phyloP scores from a whole-genome alignment of 2,113 vertebrate species.

The Spea bombifrons region DNA sequence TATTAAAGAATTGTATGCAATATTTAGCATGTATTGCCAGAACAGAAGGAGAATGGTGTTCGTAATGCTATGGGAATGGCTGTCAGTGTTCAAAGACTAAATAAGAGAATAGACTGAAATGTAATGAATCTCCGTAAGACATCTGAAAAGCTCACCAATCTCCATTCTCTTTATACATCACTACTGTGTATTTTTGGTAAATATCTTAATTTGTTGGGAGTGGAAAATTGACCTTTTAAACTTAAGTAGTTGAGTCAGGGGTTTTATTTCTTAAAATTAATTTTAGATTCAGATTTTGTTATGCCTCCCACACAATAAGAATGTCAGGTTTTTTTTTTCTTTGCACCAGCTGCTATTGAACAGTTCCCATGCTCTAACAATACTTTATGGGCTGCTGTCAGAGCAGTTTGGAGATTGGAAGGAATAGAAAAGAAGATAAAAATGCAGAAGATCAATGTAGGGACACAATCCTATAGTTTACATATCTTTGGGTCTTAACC shows the following conservation, averaged over 20 bases:
- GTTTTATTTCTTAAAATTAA: slow-evolving; percentile 2
- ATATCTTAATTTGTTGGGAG: not conserved
- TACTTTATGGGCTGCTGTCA: not conserved
- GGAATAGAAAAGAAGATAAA: not conserved
- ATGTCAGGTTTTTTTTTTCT: slow-evolving; percentile 12
- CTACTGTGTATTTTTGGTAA: not conserved
- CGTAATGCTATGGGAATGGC: too few species aligned
- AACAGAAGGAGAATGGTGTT: too few species aligned
- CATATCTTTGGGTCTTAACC: not conserved
- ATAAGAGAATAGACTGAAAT: too few species aligned
- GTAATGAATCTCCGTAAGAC: too few species aligned
- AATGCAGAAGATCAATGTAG: not conserved
- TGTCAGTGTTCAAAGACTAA: too few species aligned
- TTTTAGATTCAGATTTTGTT: slow-evolving; percentile 11
- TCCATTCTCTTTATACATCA: not conserved
- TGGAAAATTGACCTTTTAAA: slow-evolving; percentile 6
- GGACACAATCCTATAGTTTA: not conserved
- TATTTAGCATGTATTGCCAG: too few species aligned
- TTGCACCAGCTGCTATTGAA: slow-evolving; percentile 14
- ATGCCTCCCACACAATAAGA: slow-evolving; percentile 15
- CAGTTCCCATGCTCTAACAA: not conserved
- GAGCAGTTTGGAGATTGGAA: not conserved
- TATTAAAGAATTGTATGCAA: too few species aligned
- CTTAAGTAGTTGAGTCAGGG: slow-evolving; percentile 6
- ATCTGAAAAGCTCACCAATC: too few species aligned